Evolutionary conservation across 2,113 vertebrate genomes (phyloP).

Genomic region (Phasianus colchicus): DNA sequence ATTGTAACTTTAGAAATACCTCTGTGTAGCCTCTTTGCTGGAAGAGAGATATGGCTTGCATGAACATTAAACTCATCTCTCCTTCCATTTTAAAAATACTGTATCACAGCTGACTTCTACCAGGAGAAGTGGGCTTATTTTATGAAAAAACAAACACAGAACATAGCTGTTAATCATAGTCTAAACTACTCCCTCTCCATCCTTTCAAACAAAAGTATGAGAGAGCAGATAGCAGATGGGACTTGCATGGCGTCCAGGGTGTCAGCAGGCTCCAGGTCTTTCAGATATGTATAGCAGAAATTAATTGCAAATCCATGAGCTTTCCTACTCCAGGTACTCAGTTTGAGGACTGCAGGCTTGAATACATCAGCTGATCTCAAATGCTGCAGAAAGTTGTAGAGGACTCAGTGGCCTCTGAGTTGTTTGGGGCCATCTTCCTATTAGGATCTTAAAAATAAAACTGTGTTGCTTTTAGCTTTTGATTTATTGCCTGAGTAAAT

Average conservation of each 20-base stretch:
- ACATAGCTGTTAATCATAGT: constrained; percentile 43
- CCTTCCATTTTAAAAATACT: not conserved
- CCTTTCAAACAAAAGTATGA: constrained; percentile 37
- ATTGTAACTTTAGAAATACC: not conserved
- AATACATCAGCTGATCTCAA: constrained; percentile 54
- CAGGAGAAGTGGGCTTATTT: not conserved
- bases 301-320: constrained; percentile 47
- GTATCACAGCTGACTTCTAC: not conserved
- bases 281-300: constrained; percentile 34
- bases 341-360: not conserved
- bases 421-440: not conserved
- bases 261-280: constrained; percentile 46
- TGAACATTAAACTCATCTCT: not conserved
- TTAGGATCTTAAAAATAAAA: not conserved
- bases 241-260: constrained; percentile 19
- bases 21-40: not conserved
- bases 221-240: constrained; percentile 46
- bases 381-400: not conserved
- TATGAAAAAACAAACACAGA: constrained; percentile 5
- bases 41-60: not conserved
- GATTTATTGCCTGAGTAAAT: not conserved
- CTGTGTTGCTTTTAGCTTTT: not conserved
- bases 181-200: constrained; percentile 7
- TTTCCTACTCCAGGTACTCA: constrained; percentile 40
- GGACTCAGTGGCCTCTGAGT: not conserved